These are phyloP conservation scores for Cynopterus brachyotis DNA, from an alignment of 2,113 vertebrate genomes.

Conservation along the genomic window DNA sequence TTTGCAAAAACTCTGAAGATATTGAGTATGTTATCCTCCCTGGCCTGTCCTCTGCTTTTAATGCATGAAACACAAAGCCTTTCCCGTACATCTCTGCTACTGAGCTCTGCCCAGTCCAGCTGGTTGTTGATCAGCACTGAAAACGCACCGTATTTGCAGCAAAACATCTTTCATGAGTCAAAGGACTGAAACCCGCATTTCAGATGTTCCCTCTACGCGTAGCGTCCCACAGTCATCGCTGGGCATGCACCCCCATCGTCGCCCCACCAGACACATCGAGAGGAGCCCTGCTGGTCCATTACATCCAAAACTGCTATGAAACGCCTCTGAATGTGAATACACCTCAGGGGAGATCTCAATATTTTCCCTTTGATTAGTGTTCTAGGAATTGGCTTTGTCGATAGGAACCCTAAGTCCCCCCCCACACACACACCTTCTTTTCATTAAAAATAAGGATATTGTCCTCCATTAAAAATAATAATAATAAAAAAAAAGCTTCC, in stretches of 20 bases:
- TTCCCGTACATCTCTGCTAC: fast-evolving
- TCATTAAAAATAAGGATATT: not conserved
- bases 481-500: not conserved
- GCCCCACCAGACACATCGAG: not conserved
- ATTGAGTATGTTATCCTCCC: not conserved
- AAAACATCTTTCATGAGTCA: not conserved
- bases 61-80: not conserved
- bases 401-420: not conserved
- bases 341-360: not conserved
- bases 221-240: no score
- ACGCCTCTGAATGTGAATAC: not conserved
- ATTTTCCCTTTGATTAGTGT: not conserved
- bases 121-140: not conserved
- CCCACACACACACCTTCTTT: not conserved
- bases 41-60: not conserved
- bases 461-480: not conserved
- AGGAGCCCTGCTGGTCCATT: not conserved
- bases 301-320: not conserved
- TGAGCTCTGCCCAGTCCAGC: not conserved
- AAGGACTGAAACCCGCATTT: not conserved
- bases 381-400: not conserved
- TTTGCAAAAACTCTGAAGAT: not conserved
- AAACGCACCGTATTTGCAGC: not conserved
- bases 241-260: no score
- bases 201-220: not conserved